Evolutionary conservation across 2,113 vertebrate genomes (phyloP), one percentile per base, ranked within the genome.

Genomic region (Raja brachyura): DNA sequence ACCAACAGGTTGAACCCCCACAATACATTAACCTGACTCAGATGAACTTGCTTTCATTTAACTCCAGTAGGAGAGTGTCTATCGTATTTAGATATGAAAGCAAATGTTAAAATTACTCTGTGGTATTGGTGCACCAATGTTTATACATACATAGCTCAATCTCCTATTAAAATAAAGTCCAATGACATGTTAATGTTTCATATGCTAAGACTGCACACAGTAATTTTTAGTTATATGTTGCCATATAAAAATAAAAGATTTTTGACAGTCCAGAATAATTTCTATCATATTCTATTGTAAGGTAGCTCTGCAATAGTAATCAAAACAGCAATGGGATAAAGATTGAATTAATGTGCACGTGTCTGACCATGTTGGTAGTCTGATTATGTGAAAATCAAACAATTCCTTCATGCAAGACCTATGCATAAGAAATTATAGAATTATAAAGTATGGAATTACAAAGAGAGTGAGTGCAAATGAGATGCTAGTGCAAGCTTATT

Each of bases 371-470:
- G 66, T 73, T 48, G 33, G 31, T 73, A 70, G 88, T 73, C 88
- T 92, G 88, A 92, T 92, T 92, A 92, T 54, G 68, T 92, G 90
- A 14, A 92, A 92, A 73, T 92, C 68, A 92, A 39, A 54, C 90
- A 92, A 92, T 92, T 92, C 63, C 66, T 92, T 92, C 68, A 48
- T 73, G 90, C 18, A 74, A 48, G 66, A 73, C 66, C 39, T 68
- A 92, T 92, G 63, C 90, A 92, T 92, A 92, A 92, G 83, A 66
- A 92, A 73, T 73, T 92, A 70, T 92, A 73, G 90, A 73, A 92
- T 92, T 92, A 92, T 73, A 92, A 70, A 92, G 33, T 73, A 73
- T 70, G 33, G 39, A 92, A 92, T 92, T 48, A 92, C 90, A 92
- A 54, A 73, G 68, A 39, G 22, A 92, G 59, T 25, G 18, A 92